Conservation (phyloP, 2,113 vertebrate species). For the Phaetusa simplex region DNA sequence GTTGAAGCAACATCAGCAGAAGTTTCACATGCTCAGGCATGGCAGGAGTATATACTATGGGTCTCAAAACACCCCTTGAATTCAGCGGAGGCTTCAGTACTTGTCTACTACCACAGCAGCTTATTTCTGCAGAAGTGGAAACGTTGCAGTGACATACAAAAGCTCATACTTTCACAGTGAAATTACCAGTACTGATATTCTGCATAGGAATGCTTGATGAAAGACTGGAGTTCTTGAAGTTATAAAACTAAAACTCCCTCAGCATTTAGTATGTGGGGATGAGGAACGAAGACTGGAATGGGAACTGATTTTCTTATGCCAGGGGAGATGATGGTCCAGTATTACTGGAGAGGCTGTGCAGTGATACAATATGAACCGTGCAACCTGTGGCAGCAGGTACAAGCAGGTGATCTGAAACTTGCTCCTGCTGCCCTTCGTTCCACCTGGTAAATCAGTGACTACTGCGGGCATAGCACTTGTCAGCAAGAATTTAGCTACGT, state of each 20-base stretch:
- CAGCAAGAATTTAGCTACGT: background rate
- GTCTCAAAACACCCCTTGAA: background rate
- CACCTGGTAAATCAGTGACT: background rate
- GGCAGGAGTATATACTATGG: background rate
- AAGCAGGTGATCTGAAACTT: background rate
- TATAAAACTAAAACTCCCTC: background rate
- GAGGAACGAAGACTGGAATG: background rate
- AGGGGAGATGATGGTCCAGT: background rate
- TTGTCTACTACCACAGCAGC: background rate
- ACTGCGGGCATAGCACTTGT: background rate
- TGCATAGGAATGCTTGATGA: background rate
- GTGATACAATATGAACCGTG: background rate
- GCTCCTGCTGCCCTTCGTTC: background rate
- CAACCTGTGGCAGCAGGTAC: background rate
- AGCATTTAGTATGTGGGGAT: background rate
- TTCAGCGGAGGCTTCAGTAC: background rate
- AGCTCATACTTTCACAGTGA: background rate
- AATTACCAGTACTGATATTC: background rate
- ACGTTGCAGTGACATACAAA: background rate
- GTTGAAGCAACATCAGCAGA: background rate
- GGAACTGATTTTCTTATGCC: background rate
- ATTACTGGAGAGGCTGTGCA: background rate
- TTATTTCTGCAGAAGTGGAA: background rate
- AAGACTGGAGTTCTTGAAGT: background rate
- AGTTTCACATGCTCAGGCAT: background rate